Percentiles rank a stretch among this genome's conserved stretches.
These are phyloP conservation scores for Gyrodactylus bullatarudis DNA, from an alignment of 1,140 invertebrate genomes.

Conservation along the genomic window DNA sequence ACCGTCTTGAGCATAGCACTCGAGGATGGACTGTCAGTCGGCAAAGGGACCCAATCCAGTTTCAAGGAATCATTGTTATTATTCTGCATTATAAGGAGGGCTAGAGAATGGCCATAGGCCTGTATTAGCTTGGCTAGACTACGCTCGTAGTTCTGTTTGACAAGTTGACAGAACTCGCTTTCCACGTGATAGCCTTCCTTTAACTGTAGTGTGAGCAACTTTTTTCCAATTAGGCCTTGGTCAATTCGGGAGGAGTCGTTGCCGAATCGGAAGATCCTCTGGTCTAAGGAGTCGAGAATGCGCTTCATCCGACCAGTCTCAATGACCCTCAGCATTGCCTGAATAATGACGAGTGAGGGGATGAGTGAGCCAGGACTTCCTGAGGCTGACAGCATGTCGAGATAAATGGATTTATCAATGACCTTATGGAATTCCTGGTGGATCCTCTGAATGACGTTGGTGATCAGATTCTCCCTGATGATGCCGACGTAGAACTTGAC, in stretches of 20 bases:
- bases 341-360: not conserved
- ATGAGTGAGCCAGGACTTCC: not conserved
- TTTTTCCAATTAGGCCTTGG: not conserved
- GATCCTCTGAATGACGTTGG: not conserved
- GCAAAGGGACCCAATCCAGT: not conserved
- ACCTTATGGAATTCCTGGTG: not conserved
- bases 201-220: not conserved
- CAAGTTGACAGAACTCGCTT: not conserved
- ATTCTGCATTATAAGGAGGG: not conserved
- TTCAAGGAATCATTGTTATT: not conserved
- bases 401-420: not conserved
- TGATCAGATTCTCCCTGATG: not conserved
- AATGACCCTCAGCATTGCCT: not conserved
- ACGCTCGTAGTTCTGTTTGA: not conserved
- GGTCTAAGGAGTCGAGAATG: not conserved
- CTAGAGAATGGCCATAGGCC: not conserved
- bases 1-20: not conserved
- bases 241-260: not conserved
- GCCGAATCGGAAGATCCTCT: not conserved
- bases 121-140: not conserved
- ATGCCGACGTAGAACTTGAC: not conserved
- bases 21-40: not conserved
- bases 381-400: not conserved
- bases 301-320: not conserved
- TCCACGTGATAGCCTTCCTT: not conserved